Conservation (phyloP, 2,113 vertebrate genomes). For the Seriola rivoliana region DNA sequence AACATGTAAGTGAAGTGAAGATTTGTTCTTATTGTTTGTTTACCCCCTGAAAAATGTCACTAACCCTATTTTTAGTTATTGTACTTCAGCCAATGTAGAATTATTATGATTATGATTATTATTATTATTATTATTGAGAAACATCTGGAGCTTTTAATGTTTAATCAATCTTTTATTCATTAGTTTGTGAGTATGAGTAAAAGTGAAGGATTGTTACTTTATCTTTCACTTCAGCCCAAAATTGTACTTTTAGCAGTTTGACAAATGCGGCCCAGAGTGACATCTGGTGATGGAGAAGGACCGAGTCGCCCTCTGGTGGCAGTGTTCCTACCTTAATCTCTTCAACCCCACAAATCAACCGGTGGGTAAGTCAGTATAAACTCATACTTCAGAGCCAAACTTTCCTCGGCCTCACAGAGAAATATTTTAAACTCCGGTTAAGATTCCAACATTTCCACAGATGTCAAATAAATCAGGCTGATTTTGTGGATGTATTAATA, state of each 20-base stretch:
- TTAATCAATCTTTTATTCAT: background rate
- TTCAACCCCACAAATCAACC: background rate
- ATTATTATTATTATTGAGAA: background rate
- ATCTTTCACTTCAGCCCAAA: background rate
- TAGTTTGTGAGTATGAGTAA: background rate
- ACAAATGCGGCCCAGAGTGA: background rate
- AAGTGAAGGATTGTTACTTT: background rate
- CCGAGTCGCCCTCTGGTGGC: slow-evolving; percentile 20
- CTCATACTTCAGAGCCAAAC: background rate
- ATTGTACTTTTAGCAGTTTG: background rate
- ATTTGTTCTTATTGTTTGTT: background rate
- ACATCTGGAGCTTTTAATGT: no score
- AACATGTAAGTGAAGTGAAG: no score
- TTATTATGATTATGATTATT: background rate
- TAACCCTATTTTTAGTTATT: background rate
- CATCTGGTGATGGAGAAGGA: background rate
- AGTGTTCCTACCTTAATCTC: background rate
- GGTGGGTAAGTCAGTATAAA: background rate
- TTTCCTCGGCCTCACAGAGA: background rate
- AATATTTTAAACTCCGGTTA: background rate
- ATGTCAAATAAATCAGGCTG: background rate
- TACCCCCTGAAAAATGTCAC: background rate
- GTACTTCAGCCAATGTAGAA: background rate
- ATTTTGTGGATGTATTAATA: background rate
- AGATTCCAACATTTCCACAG: background rate